These are phyloP conservation scores for Papilio protenor DNA, from an alignment of 2,888 invertebrate species.

Conservation along the genomic window DNA sequence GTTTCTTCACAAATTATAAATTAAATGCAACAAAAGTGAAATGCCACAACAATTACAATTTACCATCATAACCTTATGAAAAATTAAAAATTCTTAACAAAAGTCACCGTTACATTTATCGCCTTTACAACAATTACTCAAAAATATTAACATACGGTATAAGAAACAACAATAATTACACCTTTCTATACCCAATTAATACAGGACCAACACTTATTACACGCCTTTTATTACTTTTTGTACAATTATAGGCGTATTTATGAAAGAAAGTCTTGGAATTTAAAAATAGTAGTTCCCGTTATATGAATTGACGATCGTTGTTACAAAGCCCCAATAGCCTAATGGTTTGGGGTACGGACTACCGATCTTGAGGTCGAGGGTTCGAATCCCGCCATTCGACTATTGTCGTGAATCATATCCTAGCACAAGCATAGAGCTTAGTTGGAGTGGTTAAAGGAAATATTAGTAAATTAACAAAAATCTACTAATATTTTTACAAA, in stretches of 20 bases:
- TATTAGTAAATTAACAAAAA: too few relatives aligned
- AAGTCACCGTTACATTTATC: background rate
- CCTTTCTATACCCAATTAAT: background rate
- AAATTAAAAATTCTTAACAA: conserved; percentile 1
- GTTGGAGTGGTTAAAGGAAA: too few relatives aligned
- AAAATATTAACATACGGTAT: background rate
- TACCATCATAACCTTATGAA: conserved; percentile 1
- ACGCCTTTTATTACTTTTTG: background rate
- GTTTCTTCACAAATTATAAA: background rate
- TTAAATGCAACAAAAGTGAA: conserved; percentile 4
- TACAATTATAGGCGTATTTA: background rate
- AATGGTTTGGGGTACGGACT: too few relatives aligned
- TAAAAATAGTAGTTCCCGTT: background rate
- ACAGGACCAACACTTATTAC: background rate
- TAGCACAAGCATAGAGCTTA: too few relatives aligned
- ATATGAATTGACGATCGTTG: background rate
- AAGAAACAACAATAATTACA: conserved; percentile 11
- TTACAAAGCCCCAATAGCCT: too few relatives aligned
- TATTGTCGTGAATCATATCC: too few relatives aligned
- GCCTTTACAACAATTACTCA: conserved; percentile 1
- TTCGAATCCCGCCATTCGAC: too few relatives aligned
- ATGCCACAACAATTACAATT: background rate
- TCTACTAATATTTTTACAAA: too few relatives aligned
- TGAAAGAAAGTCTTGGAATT: conserved; percentile 7
- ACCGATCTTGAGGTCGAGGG: too few relatives aligned